Percentiles rank a stretch among this genome's conserved stretches.
phyloP scores from a whole-genome alignment of 2,113 vertebrate species.

The Charina bottae region DNA sequence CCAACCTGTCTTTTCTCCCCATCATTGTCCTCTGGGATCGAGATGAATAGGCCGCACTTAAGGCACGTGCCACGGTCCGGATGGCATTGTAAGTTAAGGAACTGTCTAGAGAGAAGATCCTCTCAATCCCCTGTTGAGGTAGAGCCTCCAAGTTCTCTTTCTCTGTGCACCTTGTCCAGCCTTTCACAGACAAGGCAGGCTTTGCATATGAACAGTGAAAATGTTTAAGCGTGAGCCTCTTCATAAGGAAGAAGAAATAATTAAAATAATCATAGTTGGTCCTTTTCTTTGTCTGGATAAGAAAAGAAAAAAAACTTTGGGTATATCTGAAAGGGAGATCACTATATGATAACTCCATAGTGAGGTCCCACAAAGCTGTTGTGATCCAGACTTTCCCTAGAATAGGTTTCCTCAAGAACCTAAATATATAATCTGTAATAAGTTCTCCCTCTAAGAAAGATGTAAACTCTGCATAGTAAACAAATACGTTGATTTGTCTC shows the following conservation, averaged over 20 bases:
- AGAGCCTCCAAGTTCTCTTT: not conserved
- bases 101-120: not conserved
- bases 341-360: not conserved
- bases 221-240: not conserved
- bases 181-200: not conserved
- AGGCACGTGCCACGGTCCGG: not conserved
- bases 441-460: not conserved
- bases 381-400: not conserved
- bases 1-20: not conserved
- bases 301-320: not conserved
- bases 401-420: not conserved
- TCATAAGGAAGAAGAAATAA: no score
- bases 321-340: not conserved
- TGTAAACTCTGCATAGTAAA: not conserved
- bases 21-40: not conserved
- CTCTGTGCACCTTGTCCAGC: not conserved
- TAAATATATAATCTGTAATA: not conserved
- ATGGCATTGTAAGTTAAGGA: not conserved
- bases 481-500: not conserved
- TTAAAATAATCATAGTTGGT: not conserved
- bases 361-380: not conserved
- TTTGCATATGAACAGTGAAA: not conserved
- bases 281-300: not conserved
- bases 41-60: not conserved
- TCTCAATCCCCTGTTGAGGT: not conserved